A percentile compares a stretch with the other conserved stretches of the same genome.
phyloP scores from a whole-genome alignment of 2,888 invertebrate species.

The Esperia sulphurella region DNA sequence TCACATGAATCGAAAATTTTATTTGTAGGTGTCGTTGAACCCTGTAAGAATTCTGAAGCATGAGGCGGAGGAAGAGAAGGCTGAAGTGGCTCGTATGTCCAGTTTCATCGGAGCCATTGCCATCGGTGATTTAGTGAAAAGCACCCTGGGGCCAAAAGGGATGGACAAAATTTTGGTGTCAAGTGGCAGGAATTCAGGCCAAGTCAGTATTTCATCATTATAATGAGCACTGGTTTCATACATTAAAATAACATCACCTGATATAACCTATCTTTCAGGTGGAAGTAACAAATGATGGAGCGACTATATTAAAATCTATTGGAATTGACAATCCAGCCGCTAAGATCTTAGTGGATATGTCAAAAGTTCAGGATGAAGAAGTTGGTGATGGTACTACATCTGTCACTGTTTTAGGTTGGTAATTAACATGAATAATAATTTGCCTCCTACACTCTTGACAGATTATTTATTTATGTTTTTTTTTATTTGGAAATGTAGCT shows the following conservation, averaged over 20 bases:
- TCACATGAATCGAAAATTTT: background rate
- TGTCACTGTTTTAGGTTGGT: constrained; percentile 90
- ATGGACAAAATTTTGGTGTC: constrained; percentile 96
- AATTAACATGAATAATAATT: constrained; percentile 9
- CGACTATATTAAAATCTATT: constrained; percentile 96
- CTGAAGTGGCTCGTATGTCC: constrained; percentile 97
- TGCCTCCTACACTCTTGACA: background rate
- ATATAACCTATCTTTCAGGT: constrained; percentile 72
- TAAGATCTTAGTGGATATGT: constrained; percentile 99
- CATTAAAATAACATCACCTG: constrained; percentile 11
- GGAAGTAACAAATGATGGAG: constrained; percentile 99
- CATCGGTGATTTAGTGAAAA: constrained; percentile 98
- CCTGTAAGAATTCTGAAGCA: constrained; percentile 96
- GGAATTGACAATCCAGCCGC: constrained; percentile 99
- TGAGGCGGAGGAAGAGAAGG: constrained; percentile 98
- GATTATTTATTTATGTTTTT: background rate
- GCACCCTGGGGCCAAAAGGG: constrained; percentile 98
- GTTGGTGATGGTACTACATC: constrained; percentile 99
- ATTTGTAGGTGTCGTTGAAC: constrained; percentile 89
- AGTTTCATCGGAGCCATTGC: constrained; percentile 99
- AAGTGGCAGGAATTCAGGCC: constrained; percentile 87
- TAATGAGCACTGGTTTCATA: background rate
- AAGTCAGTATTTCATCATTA: constrained; percentile 40
- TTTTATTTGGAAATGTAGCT: constrained; percentile 21
- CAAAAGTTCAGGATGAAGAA: constrained; percentile 99